Evolutionary conservation across 1,140 invertebrate genomes (phyloP).

Genomic region (Leptopilina clavipes): DNA sequence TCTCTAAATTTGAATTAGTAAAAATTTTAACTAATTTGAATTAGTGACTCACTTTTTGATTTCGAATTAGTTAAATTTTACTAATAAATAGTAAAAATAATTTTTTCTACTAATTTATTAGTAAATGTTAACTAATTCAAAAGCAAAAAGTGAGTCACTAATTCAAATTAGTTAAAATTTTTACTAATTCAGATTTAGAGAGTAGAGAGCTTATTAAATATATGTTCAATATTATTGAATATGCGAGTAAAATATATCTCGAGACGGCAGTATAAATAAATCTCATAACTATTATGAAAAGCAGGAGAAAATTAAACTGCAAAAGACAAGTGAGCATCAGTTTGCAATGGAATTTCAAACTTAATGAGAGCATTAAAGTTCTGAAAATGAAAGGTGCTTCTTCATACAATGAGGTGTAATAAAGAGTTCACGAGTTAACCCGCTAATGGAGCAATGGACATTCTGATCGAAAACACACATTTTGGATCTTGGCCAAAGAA

Average conservation of each 20-base stretch:
- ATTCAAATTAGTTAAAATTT: too few relatives aligned
- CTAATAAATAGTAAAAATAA: too few relatives aligned
- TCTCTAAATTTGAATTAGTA: too few relatives aligned
- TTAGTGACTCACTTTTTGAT: too few relatives aligned
- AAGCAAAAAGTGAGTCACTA: too few relatives aligned
- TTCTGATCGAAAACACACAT: constrained; percentile 54
- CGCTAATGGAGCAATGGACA: constrained; percentile 72
- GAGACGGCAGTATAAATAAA: neutral
- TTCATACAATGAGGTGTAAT: constrained; percentile 62
- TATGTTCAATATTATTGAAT: too few relatives aligned
- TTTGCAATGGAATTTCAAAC: neutral
- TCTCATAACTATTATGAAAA: neutral
- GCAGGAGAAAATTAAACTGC: constrained; percentile 16
- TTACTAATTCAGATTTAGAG: too few relatives aligned
- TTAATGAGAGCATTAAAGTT: constrained; percentile 55
- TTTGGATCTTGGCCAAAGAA: constrained; percentile 68
- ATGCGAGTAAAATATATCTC: neutral
- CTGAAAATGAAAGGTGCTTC: constrained; percentile 63
- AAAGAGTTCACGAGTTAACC: constrained; percentile 69
- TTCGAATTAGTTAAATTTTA: too few relatives aligned
- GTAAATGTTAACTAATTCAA: too few relatives aligned
- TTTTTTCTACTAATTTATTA: too few relatives aligned
- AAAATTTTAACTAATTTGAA: too few relatives aligned
- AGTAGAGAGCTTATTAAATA: too few relatives aligned
- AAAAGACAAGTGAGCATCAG: neutral